phyloP scores from a whole-genome alignment of 2,888 invertebrate genomes.

The Zygogramma bicolorata region DNA sequence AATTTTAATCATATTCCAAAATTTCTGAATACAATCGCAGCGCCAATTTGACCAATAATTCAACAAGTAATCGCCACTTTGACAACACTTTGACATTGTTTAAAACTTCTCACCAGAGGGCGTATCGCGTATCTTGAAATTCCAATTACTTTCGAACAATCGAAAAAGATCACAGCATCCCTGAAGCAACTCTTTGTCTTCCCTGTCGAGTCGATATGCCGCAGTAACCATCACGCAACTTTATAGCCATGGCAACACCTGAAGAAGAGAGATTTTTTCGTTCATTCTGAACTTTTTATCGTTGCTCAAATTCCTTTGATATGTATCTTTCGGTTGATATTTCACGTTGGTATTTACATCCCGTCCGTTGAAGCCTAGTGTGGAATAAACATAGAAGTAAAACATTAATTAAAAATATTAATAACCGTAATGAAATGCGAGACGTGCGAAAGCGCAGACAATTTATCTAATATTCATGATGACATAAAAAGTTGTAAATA shows the following conservation, averaged over 20 bases:
- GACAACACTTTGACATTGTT: too few relatives aligned
- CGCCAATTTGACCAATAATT: too few relatives aligned
- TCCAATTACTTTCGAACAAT: too few relatives aligned
- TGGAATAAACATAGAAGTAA: not conserved
- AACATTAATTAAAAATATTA: constrained; percentile 11
- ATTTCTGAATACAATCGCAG: too few relatives aligned
- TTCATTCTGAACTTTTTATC: not conserved
- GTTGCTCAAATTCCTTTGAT: not conserved
- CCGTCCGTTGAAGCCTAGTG: not conserved
- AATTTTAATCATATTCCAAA: too few relatives aligned
- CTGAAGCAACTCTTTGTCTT: too few relatives aligned
- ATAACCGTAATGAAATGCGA: not conserved
- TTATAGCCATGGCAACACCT: not conserved
- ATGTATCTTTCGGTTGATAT: not conserved
- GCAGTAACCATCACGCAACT: not conserved
- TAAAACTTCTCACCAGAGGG: too few relatives aligned
- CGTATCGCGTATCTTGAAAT: too few relatives aligned
- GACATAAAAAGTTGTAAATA: not conserved
- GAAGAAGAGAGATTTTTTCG: not conserved
- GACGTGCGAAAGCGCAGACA: constrained; percentile 1
- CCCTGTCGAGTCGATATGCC: too few relatives aligned
- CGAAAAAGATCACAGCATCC: too few relatives aligned
- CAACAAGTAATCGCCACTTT: too few relatives aligned
- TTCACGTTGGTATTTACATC: not conserved
- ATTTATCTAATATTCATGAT: constrained; percentile 10